Evolutionary conservation across 2,888 invertebrate species (phyloP), one percentile per base, ranked within the genome.

Genomic region (Acanthosepion pharaonis): DNA sequence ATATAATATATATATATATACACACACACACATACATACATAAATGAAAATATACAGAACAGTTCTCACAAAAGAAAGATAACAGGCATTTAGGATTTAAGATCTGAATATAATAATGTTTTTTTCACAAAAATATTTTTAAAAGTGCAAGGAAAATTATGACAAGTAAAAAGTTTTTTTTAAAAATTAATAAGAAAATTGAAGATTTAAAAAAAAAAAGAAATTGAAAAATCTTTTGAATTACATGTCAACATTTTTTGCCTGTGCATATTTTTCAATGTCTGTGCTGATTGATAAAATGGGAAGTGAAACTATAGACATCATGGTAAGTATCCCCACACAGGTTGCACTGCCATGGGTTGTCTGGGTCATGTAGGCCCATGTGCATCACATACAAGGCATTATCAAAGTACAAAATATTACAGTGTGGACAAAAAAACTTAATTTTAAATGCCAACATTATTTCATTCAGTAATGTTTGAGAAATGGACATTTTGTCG

Each of bases 331-430:
- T 98, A 97, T 99, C 99, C 94, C 99, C 99, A 97, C 99, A 99
- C 96, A 99, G 99, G 98, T 99, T 99, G 98, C 99, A 99, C 98
- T 99, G 99, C 98, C 98, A 99, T 5, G 99, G 99, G 98, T 99
- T 99, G 95, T 98, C 98, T 97, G 99, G 99, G 96, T 99, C 99
- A 98, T 99, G 99, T 97, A 99, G 99, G 96, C 99, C 99, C 98
- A 99, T 99, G 98, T 99, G 99, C 96, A 99, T 98, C 98, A 99
- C 99, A 98, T 99, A 99, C 95, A 99, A 98, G 0, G 99, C 99
- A 97, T 99, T 99, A 98, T 99, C 99, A 92, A 99, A 99, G 98
- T 99, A 99, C 94, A 98, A 98, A 97, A 99, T 99, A 96, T 99
- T 98, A 97, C 99, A 99, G 94, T 95, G 99, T 51, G 98, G 98